Base-by-base conservation (phyloP, 1,140 invertebrate genomes). In the Pissodes strobi region DNA sequence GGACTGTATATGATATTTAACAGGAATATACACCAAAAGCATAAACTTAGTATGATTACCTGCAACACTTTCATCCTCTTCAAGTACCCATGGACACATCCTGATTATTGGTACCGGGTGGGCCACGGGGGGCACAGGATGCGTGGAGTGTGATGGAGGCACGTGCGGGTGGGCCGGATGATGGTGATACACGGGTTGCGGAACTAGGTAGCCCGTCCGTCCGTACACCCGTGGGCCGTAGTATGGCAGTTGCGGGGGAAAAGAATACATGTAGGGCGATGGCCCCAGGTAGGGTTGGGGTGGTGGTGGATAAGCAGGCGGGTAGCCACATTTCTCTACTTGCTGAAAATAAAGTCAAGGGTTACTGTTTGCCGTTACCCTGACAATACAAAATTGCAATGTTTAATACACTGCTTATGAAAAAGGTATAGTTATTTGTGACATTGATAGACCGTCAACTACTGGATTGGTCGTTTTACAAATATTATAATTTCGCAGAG, bases 291-390 rank as follows among this genome's bases (percentile, higher is more conserved):
- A 75, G 10, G 67, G 66, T 25, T 66, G 69, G 15, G 60, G 62
- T 18, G 66, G 69, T 10, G 63, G 55, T 17, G 69, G 56, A 46
- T 73, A 73, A 13, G 71, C 51, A 10, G 68, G 67, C 23, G 70
- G 72, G 39, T 55, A 69, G 41, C 65, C 61, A 58, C 73, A 69
- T 68, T 77, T 76, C 60, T 76, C 76, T 12, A 70, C 72, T 34
- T 74, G 76, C 76, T 77, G 45, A n/a, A 67, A 69, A 39, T 13
- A 25, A 17, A 52, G 15, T 34, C 12, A 3, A 30, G 19, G 27
- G n/a, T 34, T 34, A 8, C n/a, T n/a, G n/a, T n/a, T n/a, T n/a
- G n/a, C n/a, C n/a, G n/a, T n/a, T n/a, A n/a, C n/a, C n/a, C n/a
- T n/a, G n/a, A n/a, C n/a, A n/a, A n/a, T n/a, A n/a, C n/a, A n/a